Percentiles rank a stretch among this genome's conserved stretches.
phyloP scores from a whole-genome alignment of 2,113 vertebrate species.

The Hippocampus mohnikei region DNA sequence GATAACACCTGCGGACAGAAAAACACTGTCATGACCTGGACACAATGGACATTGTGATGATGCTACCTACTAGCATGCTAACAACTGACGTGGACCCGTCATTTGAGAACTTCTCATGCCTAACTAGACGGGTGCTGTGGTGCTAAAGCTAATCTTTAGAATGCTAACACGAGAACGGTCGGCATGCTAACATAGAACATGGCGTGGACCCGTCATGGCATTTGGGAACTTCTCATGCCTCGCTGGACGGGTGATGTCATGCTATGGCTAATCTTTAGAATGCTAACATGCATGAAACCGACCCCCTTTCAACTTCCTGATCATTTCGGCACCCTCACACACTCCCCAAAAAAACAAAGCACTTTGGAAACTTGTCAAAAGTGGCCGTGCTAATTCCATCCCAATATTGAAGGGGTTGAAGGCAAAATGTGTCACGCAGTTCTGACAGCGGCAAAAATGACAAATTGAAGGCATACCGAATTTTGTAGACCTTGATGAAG shows the following conservation, averaged over 20 bases:
- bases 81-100: neutral
- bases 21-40: neutral
- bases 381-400: neutral
- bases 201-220: neutral
- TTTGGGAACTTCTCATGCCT: neutral
- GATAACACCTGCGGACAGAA: constrained; percentile 71
- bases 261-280: no score
- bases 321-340: no score
- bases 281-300: neutral
- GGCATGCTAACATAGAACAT: neutral
- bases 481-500: neutral
- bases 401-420: neutral
- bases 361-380: neutral
- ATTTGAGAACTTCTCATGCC: neutral
- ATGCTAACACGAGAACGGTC: neutral
- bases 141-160: neutral
- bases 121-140: neutral
- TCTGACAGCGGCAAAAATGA: no score
- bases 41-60: neutral
- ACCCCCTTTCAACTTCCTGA: no score
- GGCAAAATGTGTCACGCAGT: neutral
- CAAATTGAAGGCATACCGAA: no score
- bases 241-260: no score
- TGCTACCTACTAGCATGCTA: neutral
- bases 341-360: no score